Percentiles rank a stretch among this genome's conserved stretches.
phyloP scores from a whole-genome alignment of 2,797 vertebrate species.

The Botia kubotai region DNA sequence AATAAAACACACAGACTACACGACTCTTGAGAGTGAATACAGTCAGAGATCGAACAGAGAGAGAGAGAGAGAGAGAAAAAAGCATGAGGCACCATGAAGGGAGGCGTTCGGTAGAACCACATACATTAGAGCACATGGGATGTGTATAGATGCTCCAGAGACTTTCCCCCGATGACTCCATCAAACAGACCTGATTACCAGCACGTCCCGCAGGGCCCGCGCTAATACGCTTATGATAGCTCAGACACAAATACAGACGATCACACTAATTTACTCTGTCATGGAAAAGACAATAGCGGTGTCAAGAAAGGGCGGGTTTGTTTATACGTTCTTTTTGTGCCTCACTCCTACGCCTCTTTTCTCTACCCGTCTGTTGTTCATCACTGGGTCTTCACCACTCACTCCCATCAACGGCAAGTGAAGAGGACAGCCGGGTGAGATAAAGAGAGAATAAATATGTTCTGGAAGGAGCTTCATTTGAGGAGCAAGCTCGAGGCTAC shows the following conservation, averaged over 20 bases:
- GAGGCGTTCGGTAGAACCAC: not conserved
- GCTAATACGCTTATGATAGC: constrained; percentile 62
- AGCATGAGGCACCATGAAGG: not conserved
- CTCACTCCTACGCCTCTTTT: constrained; percentile 5
- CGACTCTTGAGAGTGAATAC: not conserved
- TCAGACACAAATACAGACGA: constrained; percentile 52
- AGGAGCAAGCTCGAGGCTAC: not conserved
- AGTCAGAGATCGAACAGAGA: not conserved
- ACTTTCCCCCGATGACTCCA: constrained; percentile 44
- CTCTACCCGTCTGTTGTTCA: constrained; percentile 19
- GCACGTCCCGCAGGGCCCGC: constrained; percentile 37
- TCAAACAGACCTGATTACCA: constrained; percentile 59
- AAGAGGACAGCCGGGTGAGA: not conserved
- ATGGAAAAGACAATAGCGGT: constrained; percentile 59
- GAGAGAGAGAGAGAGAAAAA: not conserved
- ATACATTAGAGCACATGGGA: constrained; percentile 33
- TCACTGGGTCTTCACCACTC: not conserved
- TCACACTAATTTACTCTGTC: constrained; percentile 64
- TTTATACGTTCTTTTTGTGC: constrained; percentile 25
- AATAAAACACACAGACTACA: not conserved
- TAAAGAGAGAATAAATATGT: not conserved
- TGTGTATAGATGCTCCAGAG: constrained; percentile 42
- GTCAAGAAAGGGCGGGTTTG: constrained; percentile 37
- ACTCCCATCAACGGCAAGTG: not conserved
- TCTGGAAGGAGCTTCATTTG: not conserved